A percentile compares a stretch with the other conserved stretches of the same genome.
phyloP scores from a whole-genome alignment of 2,888 invertebrate species.

The Cosmopolites sordidus region DNA sequence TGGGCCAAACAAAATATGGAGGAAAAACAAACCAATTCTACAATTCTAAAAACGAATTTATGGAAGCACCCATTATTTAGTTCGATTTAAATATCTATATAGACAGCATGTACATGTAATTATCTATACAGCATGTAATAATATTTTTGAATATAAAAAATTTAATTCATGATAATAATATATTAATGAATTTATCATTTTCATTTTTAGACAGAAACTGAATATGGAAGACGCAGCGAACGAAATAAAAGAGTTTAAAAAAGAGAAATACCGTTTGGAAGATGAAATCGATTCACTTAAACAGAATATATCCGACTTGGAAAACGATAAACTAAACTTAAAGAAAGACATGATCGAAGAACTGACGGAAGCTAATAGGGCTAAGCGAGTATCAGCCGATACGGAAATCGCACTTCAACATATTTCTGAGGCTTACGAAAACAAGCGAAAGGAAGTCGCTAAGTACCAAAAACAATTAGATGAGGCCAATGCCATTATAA shows the following conservation, averaged over 20 bases:
- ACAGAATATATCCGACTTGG: slow-evolving; percentile 29
- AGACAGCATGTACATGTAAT: no score
- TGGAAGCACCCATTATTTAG: no score
- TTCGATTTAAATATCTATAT: no score
- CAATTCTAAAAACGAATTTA: no score
- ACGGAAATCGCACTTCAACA: slow-evolving; percentile 34
- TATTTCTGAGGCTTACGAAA: slow-evolving; percentile 34
- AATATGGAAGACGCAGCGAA: slow-evolving; percentile 27
- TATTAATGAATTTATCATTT: no score
- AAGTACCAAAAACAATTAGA: slow-evolving; percentile 30
- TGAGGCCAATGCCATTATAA: slow-evolving; percentile 32
- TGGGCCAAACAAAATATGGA: no score
- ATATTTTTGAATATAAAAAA: no score
- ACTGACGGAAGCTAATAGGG: slow-evolving; percentile 34
- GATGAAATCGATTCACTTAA: slow-evolving; percentile 32
- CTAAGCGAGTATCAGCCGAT: slow-evolving; percentile 33
- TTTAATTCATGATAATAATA: no score
- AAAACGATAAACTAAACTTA: slow-evolving; percentile 32
- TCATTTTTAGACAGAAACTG: slow-evolving; percentile 25
- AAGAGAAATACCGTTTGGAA: slow-evolving; percentile 29
- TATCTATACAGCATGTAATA: no score
- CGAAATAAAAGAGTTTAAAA: slow-evolving; percentile 26
- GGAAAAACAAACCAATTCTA: no score
- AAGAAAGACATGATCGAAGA: slow-evolving; percentile 36
- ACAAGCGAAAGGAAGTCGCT: slow-evolving; percentile 30